A percentile compares a stretch with the other conserved stretches of the same genome.
phyloP scores from a whole-genome alignment of 2,113 vertebrate genomes.

The Halichoerus grypus region DNA sequence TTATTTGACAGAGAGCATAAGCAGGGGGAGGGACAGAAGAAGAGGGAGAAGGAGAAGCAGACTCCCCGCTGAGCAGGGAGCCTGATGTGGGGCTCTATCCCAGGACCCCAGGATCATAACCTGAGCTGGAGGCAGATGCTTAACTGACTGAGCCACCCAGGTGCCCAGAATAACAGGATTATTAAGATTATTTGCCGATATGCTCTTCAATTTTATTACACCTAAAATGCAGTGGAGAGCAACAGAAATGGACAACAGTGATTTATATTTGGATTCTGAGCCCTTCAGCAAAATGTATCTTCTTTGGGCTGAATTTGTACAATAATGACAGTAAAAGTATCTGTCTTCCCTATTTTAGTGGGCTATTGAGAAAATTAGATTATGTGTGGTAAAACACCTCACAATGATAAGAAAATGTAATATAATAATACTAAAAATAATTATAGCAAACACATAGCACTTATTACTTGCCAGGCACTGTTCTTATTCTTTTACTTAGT shows the following conservation, averaged over 20 bases:
- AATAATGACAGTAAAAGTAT: background rate
- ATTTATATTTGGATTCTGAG: background rate
- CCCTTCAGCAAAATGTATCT: background rate
- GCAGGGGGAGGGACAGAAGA: too few species aligned
- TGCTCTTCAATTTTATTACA: background rate
- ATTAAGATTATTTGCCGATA: background rate
- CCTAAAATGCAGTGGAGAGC: background rate
- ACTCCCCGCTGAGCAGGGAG: too few species aligned
- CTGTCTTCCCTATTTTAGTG: background rate
- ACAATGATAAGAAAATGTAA: background rate
- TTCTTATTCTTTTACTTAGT: background rate
- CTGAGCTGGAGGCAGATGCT: too few species aligned
- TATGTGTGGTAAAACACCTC: background rate
- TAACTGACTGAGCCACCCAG: too few species aligned
- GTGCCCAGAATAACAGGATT: background rate
- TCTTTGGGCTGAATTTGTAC: background rate
- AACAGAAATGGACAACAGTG: background rate
- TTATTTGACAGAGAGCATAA: too few species aligned
- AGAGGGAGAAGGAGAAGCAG: too few species aligned
- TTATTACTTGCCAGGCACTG: background rate
- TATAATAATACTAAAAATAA: background rate
- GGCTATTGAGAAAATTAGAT: background rate
- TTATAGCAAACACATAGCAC: background rate
- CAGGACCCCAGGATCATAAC: too few species aligned
- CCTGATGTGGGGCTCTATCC: too few species aligned